phyloP scores from a whole-genome alignment of 2,888 invertebrate genomes.

The Resseliella maxima region DNA sequence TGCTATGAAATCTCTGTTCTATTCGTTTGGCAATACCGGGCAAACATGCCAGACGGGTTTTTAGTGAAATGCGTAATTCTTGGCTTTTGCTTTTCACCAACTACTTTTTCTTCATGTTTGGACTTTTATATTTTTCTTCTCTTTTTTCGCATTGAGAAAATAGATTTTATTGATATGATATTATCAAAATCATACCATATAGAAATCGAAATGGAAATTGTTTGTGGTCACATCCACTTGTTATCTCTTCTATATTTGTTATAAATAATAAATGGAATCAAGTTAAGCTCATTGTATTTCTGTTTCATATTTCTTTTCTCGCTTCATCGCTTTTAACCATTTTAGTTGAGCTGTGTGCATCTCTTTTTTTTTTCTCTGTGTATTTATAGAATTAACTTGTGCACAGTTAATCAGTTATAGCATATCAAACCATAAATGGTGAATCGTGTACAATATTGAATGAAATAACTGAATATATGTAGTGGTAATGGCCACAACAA shows the following conservation, averaged over 20 bases:
- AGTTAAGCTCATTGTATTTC: background rate
- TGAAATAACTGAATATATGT: too few species aligned
- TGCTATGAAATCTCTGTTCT: background rate
- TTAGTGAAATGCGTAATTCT: background rate
- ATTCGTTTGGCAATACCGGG: background rate
- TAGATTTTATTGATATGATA: constrained; percentile 28
- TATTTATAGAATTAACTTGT: too few species aligned
- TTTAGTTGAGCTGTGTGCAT: too few species aligned
- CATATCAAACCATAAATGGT: background rate
- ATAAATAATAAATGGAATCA: background rate
- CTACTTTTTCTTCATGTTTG: too few species aligned
- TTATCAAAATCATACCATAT: background rate
- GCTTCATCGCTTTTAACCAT: too few species aligned
- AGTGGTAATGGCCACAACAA: too few species aligned
- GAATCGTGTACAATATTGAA: background rate
- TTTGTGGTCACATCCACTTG: background rate
- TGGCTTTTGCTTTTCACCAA: constrained; percentile 13
- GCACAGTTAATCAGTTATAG: background rate
- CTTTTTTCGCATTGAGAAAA: background rate
- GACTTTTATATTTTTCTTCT: background rate
- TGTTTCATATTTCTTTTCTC: background rate
- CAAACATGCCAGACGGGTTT: background rate
- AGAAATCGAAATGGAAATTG: constrained; percentile 26
- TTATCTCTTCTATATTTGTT: constrained; percentile 17
- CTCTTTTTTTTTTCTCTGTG: too few species aligned